Percentiles rank a stretch among this genome's conserved stretches.
These are phyloP conservation scores for Ceratina japonica DNA, from an alignment of 1,140 invertebrate species.

Conservation along the genomic window DNA sequence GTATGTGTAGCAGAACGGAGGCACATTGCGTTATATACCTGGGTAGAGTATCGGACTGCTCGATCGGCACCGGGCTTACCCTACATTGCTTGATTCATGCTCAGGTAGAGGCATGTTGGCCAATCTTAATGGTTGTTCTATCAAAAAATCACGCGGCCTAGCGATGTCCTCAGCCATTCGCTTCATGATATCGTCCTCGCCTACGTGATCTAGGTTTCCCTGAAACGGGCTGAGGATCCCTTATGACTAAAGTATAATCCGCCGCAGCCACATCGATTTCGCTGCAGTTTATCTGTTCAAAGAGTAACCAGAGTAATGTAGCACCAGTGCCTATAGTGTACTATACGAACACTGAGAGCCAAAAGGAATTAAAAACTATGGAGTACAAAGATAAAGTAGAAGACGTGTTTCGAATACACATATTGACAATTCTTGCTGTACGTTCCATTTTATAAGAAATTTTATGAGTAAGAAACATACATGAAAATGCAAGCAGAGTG, in stretches of 20 bases:
- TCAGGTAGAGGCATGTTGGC: constrained; percentile 33
- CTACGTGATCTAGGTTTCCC: constrained; percentile 26
- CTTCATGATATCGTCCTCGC: constrained; percentile 25
- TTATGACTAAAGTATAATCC: neutral
- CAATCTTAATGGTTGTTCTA: constrained; percentile 27
- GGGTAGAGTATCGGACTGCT: constrained; percentile 44
- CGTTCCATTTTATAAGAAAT: too few relatives aligned
- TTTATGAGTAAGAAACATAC: too few relatives aligned
- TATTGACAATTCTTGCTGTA: too few relatives aligned
- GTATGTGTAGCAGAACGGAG: constrained; percentile 37
- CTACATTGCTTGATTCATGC: constrained; percentile 53
- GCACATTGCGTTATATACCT: constrained; percentile 59
- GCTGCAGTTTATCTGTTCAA: too few relatives aligned
- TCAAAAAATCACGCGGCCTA: constrained; percentile 39
- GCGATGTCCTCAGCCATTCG: constrained; percentile 16
- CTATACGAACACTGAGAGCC: too few relatives aligned
- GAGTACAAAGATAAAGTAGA: too few relatives aligned
- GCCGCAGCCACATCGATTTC: neutral
- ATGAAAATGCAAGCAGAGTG: too few relatives aligned
- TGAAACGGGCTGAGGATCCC: neutral
- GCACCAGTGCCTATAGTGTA: too few relatives aligned
- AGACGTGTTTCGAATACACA: too few relatives aligned
- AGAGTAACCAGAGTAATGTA: neutral
- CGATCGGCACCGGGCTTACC: constrained; percentile 58
- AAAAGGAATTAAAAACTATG: too few relatives aligned